Evolutionary conservation across 2,113 vertebrate species (phyloP).

Genomic region (Petaurus breviceps): DNA sequence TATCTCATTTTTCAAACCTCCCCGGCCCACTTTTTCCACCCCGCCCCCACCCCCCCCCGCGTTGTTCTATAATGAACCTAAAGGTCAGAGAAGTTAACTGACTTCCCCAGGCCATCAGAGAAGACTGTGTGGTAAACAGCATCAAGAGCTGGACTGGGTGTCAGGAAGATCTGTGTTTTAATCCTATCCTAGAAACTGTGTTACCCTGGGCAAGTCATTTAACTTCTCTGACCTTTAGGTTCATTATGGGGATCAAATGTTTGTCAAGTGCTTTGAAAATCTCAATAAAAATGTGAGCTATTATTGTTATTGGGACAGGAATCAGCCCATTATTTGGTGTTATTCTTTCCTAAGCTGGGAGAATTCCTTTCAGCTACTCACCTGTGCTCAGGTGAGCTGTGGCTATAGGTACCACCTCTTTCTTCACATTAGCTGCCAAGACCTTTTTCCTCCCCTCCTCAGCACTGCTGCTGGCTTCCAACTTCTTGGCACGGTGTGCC

Average conservation of each 20-base stretch:
- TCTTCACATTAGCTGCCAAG: conserved; percentile 81
- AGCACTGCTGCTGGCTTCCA: conserved; percentile 82
- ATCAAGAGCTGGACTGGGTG: not conserved
- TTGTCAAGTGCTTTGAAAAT: not conserved
- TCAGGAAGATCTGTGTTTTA: not conserved
- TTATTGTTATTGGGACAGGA: not conserved
- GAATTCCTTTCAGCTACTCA: conserved; percentile 45
- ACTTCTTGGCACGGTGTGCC: conserved; percentile 89
- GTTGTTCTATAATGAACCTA: no score
- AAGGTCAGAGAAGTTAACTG: no score
- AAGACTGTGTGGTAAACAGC: not conserved
- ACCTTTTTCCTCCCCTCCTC: conserved; percentile 90
- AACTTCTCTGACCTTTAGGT: not conserved
- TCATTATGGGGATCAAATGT: not conserved
- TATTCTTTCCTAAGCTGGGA: not conserved
- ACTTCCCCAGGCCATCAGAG: not conserved
- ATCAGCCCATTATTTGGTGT: not conserved
- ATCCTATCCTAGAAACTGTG: not conserved
- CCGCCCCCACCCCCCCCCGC: no score
- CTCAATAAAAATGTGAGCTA: not conserved
- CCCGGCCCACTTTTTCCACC: no score
- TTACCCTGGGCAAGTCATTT: not conserved
- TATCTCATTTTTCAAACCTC: no score
- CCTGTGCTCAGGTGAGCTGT: conserved; percentile 76
- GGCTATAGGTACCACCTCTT: conserved; percentile 76